Percentiles rank a stretch among this genome's conserved stretches.
These are phyloP conservation scores for Capreolus pygargus DNA, from an alignment of 2,113 vertebrate species.

Conservation along the genomic window DNA sequence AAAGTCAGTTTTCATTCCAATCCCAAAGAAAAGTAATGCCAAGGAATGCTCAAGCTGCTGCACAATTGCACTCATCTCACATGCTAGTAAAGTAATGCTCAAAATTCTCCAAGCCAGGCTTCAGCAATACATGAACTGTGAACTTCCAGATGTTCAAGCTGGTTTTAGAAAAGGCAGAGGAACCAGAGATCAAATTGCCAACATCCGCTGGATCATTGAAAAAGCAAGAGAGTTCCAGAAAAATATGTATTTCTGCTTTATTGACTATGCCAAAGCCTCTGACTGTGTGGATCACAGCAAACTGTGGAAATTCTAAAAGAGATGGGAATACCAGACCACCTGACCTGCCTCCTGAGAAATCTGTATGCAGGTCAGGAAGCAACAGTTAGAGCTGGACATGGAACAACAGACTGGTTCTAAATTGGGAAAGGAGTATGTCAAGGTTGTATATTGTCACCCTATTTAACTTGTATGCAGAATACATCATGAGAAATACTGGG, in stretches of 20 bases:
- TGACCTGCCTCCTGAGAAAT: not conserved
- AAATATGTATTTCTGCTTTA: not conserved
- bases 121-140: accelerated
- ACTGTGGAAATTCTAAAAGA: no score
- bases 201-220: not conserved
- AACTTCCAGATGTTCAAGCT: not conserved
- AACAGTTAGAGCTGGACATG: no score
- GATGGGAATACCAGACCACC: not conserved
- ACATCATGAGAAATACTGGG: not conserved
- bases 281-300: no score
- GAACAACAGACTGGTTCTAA: no score
- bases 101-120: not conserved
- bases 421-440: not conserved
- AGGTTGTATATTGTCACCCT: not conserved
- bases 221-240: not conserved
- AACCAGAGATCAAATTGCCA: not conserved
- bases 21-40: not conserved
- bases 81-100: not conserved
- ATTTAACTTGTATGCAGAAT: not conserved
- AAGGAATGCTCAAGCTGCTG: not conserved
- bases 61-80: not conserved
- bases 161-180: not conserved
- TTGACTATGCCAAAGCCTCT: not conserved
- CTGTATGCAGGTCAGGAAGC: no score
- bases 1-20: not conserved